Base-by-base conservation (phyloP, 2,797 vertebrate species). In the Lagocephalus sceleratus region DNA sequence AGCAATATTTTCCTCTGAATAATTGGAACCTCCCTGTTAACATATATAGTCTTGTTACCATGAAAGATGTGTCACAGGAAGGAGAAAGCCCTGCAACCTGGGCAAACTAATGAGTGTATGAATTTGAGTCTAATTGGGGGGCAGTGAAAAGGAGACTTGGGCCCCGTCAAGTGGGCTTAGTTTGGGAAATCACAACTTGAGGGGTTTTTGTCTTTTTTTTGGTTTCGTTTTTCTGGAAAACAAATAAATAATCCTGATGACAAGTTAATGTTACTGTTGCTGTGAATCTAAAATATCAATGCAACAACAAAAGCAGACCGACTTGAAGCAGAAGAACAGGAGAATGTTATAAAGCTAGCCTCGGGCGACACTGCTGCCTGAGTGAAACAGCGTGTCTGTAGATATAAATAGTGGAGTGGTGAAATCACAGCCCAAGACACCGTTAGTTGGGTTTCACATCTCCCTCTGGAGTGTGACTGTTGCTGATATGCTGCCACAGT, bases 111-210 rank as follows among this genome's bases (percentile, higher is more conserved):
- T 87, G 83, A 87, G 84, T 67, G 79, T 64, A 50, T 86, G 75
- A 78, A 87, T 84, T 79, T 75, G 63, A 78, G 54, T 56, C 68
- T 85, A 88, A 88, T 85, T 85, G 79, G 78, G 66, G 59, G 65
- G 63, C 19, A 47, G 57, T 23, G 57, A 70, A 60, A 76, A 45
- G 41, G 66, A 57, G 68, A 53, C 0, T 63, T 44, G 52, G 66
- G 54, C 45, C 57, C 56, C 19, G 17, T 26, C 20, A 32, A 40
- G 51, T 55, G 55, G 54, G 57, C 50, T 60, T 32, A 29, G 10
- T 35, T 14, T 35, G 12, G 21, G 26, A 53, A 32, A 48, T 40
- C 12, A 41, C 39, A 51, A 52, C 51, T 47, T 5, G 12, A 43
- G 40, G n/a, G n/a, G n/a, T n/a, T n/a, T n/a, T n/a, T n/a, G n/a